A percentile compares a stretch with the other conserved stretches of the same genome.
Conservation (phyloP, 2,888 invertebrate genomes). For the Chromoteleia sp. region DNA sequence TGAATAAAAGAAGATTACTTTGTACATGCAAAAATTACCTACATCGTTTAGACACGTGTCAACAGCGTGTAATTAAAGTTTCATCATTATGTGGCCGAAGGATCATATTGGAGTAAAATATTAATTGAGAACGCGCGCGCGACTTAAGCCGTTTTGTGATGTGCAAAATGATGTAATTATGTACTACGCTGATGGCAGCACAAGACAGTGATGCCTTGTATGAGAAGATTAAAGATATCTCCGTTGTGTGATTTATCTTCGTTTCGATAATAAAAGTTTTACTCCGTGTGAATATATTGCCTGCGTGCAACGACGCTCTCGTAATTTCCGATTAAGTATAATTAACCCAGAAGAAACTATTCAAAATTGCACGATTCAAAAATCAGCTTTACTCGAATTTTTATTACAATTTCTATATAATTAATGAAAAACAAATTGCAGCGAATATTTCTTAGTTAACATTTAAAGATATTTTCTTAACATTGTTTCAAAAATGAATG, state of each 20-base stretch:
- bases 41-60: slow-evolving; percentile 6
- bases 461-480: too few species aligned
- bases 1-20: slow-evolving; percentile 10
- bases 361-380: too few species aligned
- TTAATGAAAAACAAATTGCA: too few species aligned
- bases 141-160: slow-evolving; percentile 8
- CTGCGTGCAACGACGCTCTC: too few species aligned
- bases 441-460: too few species aligned
- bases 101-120: slow-evolving; percentile 29
- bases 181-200: not conserved
- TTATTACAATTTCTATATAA: too few species aligned
- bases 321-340: too few species aligned
- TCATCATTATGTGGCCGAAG: slow-evolving; percentile 20
- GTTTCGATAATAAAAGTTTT: slow-evolving; percentile 16
- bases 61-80: slow-evolving; percentile 30
- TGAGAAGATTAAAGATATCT: slow-evolving; percentile 18
- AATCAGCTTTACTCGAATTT: too few species aligned
- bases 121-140: slow-evolving; percentile 23
- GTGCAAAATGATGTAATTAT: slow-evolving; percentile 37
- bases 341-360: too few species aligned
- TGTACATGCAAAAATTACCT: slow-evolving; percentile 8
- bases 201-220: slow-evolving; percentile 20
- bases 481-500: too few species aligned
- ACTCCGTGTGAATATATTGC: too few species aligned
- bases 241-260: slow-evolving; percentile 25